These are phyloP conservation scores for Callaeas wilsoni DNA, from an alignment of 2,113 vertebrate species.

Conservation along the genomic window DNA sequence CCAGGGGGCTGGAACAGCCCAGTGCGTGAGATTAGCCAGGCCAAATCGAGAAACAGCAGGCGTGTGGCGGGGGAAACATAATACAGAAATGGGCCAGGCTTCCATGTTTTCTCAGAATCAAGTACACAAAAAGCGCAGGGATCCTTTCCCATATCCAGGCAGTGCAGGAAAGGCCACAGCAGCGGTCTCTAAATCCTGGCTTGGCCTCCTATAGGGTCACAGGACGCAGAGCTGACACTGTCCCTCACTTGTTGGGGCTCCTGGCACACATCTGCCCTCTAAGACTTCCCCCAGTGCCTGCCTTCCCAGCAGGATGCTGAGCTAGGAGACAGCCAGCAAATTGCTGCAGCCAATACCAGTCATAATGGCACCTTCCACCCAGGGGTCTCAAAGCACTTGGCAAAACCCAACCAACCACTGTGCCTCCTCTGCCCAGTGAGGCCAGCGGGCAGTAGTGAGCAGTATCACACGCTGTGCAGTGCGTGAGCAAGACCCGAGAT, in stretches of 20 bases:
- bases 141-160: not conserved
- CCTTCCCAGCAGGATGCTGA: not conserved
- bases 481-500: not conserved
- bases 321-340: not conserved
- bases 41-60: not conserved
- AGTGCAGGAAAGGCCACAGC: not conserved
- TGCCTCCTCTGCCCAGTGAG: accelerated
- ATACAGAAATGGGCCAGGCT: not conserved
- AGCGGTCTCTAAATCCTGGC: not conserved
- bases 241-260: accelerated
- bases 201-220: not conserved
- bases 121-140: not conserved
- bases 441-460: not conserved
- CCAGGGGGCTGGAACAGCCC: not conserved
- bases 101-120: not conserved
- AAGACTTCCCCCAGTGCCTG: not conserved
- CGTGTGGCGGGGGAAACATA: not conserved
- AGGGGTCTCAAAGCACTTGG: not conserved
- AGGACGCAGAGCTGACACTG: accelerated
- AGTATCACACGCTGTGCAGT: accelerated
- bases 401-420: not conserved
- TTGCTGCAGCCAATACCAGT: accelerated
- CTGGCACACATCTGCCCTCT: not conserved
- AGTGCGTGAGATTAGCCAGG: not conserved
- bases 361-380: not conserved